Base-by-base conservation (phyloP, 2,888 invertebrate species). In the Melanargia galathea region DNA sequence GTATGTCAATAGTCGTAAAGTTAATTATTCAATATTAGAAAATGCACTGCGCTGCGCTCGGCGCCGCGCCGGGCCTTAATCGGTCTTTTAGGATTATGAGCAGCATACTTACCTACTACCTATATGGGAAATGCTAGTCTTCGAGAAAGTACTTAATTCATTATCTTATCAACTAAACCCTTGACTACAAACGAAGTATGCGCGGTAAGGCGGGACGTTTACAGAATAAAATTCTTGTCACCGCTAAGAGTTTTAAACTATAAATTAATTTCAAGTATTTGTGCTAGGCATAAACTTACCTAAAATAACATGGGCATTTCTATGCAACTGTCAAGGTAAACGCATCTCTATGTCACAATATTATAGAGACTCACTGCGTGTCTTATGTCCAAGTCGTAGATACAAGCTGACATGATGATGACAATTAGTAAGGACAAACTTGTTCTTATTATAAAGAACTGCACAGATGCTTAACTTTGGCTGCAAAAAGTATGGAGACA, bases 101-200 rank as follows among this genome's bases (percentile, higher is more conserved):
- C n/a, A n/a, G n/a, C n/a, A n/a, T n/a, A n/a, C n/a, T n/a, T n/a
- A n/a, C n/a, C n/a, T n/a, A n/a, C n/a, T 30, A 26, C 24, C 24
- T 26, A 30, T 30, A n/a, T n/a, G n/a, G 30, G 30, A n/a, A n/a
- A 30, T 30, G 30, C 30, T 8, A 30, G 30, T 30, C 30, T 30
- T 7, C 30, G 30, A 30, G 30, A 4, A 26, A 5, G 24, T 30
- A n/a, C n/a, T n/a, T n/a, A 58, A 46, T 65, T 58, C 38, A 58
- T 62, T 64, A 64, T 65, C 64, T 58, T 65, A 65, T 65, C 64
- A 54, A 8, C 30, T 58, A 46, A 64, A 61, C 46, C 54, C 57
- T 64, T 64, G 58, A 61, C 61, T 64, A 64, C 61, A 57, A 58
- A 64, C 57, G 38, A 61, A 64, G 60, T 52, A 60, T 55, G 43